A percentile compares a stretch with the other conserved stretches of the same genome.
Conservation (phyloP, 2,888 invertebrate species). For the Marronus borbonicus region DNA sequence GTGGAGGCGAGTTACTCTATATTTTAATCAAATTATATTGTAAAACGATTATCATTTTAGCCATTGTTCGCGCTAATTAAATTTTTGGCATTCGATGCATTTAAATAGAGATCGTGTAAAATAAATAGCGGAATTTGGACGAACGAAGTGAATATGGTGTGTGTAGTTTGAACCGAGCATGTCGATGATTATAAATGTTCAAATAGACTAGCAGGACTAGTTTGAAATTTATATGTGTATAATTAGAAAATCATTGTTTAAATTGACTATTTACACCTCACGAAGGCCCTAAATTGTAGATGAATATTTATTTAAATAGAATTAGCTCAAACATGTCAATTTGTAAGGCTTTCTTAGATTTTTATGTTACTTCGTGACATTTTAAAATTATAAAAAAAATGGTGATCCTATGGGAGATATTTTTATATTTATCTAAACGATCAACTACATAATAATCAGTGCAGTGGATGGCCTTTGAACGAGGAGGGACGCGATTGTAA, state of each 20-base stretch:
- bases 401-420: no score
- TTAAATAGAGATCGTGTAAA: neutral
- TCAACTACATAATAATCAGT: no score
- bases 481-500: no score
- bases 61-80: neutral
- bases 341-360: no score
- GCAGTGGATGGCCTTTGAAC: no score
- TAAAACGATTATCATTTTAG: neutral
- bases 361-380: no score
- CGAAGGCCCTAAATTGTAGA: no score
- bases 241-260: slow-evolving; percentile 3
- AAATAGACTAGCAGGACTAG: neutral
- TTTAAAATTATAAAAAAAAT: no score
- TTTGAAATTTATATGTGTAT: neutral
- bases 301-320: no score
- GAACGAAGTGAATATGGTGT: slow-evolving; percentile 4
- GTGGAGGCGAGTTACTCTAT: neutral
- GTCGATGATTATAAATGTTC: neutral
- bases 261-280: neutral
- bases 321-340: no score
- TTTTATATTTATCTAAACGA: no score
- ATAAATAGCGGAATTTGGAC: neutral
- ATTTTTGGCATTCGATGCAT: neutral
- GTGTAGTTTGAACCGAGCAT: neutral
- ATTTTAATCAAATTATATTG: slow-evolving; percentile 1